Conservation (phyloP, 2,797 vertebrate genomes). For the Melanotaenia trifasciata region DNA sequence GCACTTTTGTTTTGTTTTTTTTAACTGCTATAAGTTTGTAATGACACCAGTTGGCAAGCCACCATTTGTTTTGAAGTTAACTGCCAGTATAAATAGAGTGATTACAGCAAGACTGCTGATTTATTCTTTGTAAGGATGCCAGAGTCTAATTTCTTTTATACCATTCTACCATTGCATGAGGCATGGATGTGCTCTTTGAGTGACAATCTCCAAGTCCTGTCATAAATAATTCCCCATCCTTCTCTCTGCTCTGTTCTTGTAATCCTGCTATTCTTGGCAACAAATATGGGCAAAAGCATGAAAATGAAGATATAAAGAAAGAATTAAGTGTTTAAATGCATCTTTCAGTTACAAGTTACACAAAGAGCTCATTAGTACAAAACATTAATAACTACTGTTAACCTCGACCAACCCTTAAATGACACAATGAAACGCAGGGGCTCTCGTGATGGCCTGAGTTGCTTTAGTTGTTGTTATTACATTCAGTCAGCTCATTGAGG, state of each 20-base stretch:
- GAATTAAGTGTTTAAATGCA: not conserved
- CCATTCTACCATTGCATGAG: no score
- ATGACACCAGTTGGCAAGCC: no score
- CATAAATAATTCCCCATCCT: constrained; percentile 2
- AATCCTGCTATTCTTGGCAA: not conserved
- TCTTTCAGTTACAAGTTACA: no score
- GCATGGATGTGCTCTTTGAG: not conserved
- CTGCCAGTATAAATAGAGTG: not conserved
- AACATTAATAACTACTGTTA: constrained; percentile 16
- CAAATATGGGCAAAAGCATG: not conserved
- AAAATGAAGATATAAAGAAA: not conserved
- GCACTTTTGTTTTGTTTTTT: no score
- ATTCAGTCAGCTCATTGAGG: constrained; percentile 24
- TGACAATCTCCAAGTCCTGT: not conserved
- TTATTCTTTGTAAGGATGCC: not conserved
- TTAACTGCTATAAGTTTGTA: no score
- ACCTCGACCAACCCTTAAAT: not conserved
- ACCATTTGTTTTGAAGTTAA: not conserved
- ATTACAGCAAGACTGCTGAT: not conserved
- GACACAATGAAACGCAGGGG: no score
- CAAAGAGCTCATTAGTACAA: not conserved
- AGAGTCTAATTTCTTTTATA: not conserved
- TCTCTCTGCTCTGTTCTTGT: not conserved
- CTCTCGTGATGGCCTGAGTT: no score
- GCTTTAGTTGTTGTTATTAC: no score